Evolutionary conservation across 2,797 vertebrate genomes (phyloP).

Genomic region (Carduelis carduelis): DNA sequence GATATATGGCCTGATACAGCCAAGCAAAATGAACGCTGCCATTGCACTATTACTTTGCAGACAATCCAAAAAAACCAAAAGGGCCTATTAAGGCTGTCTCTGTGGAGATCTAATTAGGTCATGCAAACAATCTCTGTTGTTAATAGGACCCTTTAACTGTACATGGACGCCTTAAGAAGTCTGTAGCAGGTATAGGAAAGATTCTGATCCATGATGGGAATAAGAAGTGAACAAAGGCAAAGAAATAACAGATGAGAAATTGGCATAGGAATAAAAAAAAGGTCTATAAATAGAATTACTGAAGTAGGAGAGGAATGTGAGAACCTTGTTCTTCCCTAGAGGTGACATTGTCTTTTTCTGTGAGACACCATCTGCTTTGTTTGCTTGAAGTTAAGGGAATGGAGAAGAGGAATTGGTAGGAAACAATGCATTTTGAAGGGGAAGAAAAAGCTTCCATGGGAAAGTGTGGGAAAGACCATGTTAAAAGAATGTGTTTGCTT

Average conservation of each 20-base stretch:
- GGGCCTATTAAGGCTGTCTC: slow-evolving; percentile 44
- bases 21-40: slow-evolving; percentile 65
- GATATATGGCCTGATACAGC: slow-evolving; percentile 51
- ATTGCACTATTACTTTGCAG: slow-evolving; percentile 49
- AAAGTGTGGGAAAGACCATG: not conserved
- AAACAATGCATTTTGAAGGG: not conserved
- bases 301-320: not conserved
- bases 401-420: not conserved
- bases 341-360: not conserved
- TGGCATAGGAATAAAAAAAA: not conserved
- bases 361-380: not conserved
- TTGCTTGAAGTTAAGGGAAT: not conserved
- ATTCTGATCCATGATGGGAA: not conserved
- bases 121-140: slow-evolving; percentile 33
- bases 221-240: not conserved
- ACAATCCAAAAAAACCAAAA: slow-evolving; percentile 64
- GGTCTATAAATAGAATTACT: not conserved
- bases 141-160: slow-evolving; percentile 1
- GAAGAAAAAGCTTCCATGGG: not conserved
- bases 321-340: not conserved
- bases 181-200: not conserved
- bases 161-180: not conserved
- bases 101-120: slow-evolving; percentile 59
- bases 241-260: not conserved
- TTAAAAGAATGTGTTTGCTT: not conserved